phyloP scores from a whole-genome alignment of 2,888 invertebrate species.

The Siphonodentalium dalli region DNA sequence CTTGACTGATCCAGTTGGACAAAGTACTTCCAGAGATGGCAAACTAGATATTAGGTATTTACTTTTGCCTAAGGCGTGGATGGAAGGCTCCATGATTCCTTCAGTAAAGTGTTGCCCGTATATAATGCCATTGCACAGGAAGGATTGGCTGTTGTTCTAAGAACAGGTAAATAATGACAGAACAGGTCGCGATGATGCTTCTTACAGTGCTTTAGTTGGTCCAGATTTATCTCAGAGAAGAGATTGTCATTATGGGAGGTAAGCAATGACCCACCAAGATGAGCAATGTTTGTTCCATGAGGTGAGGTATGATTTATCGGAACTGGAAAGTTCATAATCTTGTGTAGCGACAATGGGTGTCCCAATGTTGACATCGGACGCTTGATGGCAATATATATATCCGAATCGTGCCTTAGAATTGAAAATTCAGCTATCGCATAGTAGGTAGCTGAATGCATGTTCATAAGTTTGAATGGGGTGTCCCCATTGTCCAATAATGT shows the following conservation, averaged over 20 bases:
- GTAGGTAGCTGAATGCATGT: no score
- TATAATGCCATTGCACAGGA: background rate
- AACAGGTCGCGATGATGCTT: background rate
- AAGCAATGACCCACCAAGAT: background rate
- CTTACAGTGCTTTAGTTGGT: background rate
- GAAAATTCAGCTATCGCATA: background rate
- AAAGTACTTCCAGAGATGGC: background rate
- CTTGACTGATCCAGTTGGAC: background rate
- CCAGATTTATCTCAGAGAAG: conserved; percentile 1
- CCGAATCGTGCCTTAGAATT: background rate
- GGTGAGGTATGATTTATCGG: conserved; percentile 5
- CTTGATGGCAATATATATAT: conserved; percentile 5
- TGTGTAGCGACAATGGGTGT: background rate
- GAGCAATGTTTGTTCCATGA: conserved; percentile 5
- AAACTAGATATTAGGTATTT: conserved; percentile 5
- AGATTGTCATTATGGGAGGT: background rate
- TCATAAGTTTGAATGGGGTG: no score
- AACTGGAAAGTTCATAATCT: conserved; percentile 6
- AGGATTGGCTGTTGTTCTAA: background rate
- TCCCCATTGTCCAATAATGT: no score
- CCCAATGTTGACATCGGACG: background rate
- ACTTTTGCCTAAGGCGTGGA: background rate
- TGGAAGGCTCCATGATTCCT: background rate
- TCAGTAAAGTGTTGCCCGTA: background rate
- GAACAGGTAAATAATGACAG: conserved; percentile 2